Evolutionary conservation across 1,140 invertebrate species (phyloP).

Genomic region (Aleiodes sp.): DNA sequence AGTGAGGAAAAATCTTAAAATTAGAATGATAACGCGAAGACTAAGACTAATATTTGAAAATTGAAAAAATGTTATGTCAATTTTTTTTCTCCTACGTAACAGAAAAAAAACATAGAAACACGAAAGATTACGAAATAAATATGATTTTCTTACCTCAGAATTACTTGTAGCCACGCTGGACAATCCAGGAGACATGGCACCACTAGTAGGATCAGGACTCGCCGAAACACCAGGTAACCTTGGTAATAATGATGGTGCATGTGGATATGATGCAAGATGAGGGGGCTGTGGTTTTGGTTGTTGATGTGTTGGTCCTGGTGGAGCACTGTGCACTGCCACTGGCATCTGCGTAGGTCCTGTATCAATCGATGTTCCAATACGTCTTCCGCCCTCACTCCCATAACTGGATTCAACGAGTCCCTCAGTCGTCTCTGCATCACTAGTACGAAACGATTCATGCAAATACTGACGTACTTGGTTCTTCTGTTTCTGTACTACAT

Average conservation of each 20-base stretch:
- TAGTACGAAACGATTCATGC: slow-evolving; percentile 74
- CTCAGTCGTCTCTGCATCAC: slow-evolving; percentile 29
- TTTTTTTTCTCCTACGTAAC: too few species aligned
- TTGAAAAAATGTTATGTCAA: too few species aligned
- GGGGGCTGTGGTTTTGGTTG: slow-evolving; percentile 54
- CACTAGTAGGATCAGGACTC: slow-evolving; percentile 68
- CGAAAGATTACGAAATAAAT: too few species aligned
- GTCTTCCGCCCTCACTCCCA: slow-evolving; percentile 35
- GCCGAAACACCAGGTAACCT: slow-evolving; percentile 50
- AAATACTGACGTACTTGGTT: slow-evolving; percentile 88
- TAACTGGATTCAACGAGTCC: slow-evolving; percentile 31
- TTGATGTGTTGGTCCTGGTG: slow-evolving; percentile 50
- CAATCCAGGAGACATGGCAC: slow-evolving; percentile 74
- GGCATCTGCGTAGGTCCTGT: slow-evolving; percentile 42
- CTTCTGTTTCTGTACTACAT: slow-evolving; percentile 90
- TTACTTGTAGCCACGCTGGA: slow-evolving; percentile 79
- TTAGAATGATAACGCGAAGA: background rate
- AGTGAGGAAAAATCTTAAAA: background rate
- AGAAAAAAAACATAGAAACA: too few species aligned
- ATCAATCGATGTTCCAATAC: slow-evolving; percentile 50
- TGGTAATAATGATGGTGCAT: slow-evolving; percentile 44
- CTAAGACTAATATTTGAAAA: background rate
- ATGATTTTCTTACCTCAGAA: slow-evolving; percentile 73
- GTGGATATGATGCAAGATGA: slow-evolving; percentile 59
- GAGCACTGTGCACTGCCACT: slow-evolving; percentile 59